phyloP scores from a whole-genome alignment of 2,113 vertebrate species.

The Erythrolamprus reginae region DNA sequence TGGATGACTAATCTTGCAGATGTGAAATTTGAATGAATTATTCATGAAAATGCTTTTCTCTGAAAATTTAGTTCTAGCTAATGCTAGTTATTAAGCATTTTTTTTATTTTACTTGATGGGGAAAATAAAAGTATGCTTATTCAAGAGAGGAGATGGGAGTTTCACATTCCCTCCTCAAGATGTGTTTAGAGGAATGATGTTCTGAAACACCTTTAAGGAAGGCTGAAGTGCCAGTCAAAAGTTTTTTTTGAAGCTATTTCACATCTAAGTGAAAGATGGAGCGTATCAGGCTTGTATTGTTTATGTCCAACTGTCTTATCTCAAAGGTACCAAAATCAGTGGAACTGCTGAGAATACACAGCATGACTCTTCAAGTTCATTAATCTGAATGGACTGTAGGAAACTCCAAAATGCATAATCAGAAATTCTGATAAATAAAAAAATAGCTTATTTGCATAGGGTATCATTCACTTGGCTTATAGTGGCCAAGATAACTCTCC shows the following conservation, averaged over 20 bases:
- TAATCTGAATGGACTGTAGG: slow-evolving; percentile 8
- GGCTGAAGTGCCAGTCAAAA: not conserved
- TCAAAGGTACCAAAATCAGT: slow-evolving; percentile 13
- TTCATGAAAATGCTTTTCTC: slow-evolving; percentile 75
- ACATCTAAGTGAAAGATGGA: not conserved
- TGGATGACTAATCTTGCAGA: slow-evolving; percentile 84
- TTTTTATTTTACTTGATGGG: slow-evolving; percentile 68
- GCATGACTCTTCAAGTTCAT: slow-evolving; percentile 1
- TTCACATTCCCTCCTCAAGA: slow-evolving; percentile 5
- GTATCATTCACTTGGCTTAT: not conserved
- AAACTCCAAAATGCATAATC: slow-evolving; percentile 13
- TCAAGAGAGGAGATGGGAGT: slow-evolving; percentile 15
- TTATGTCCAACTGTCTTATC: not conserved
- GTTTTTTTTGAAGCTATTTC: not conserved
- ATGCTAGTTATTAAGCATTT: slow-evolving; percentile 76
- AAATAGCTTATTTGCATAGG: not conserved
- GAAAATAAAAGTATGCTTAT: slow-evolving; percentile 58
- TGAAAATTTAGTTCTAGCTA: slow-evolving; percentile 76
- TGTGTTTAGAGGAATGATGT: slow-evolving; percentile 9
- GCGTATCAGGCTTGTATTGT: not conserved
- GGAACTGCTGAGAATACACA: slow-evolving; percentile 11
- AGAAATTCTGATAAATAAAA: not conserved
- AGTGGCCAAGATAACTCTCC: not conserved
- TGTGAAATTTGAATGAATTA: slow-evolving; percentile 80
- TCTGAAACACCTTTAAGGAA: not conserved